These are phyloP conservation scores for Sminthopsis crassicaudata DNA, from an alignment of 2,113 vertebrate species.

Conservation along the genomic window DNA sequence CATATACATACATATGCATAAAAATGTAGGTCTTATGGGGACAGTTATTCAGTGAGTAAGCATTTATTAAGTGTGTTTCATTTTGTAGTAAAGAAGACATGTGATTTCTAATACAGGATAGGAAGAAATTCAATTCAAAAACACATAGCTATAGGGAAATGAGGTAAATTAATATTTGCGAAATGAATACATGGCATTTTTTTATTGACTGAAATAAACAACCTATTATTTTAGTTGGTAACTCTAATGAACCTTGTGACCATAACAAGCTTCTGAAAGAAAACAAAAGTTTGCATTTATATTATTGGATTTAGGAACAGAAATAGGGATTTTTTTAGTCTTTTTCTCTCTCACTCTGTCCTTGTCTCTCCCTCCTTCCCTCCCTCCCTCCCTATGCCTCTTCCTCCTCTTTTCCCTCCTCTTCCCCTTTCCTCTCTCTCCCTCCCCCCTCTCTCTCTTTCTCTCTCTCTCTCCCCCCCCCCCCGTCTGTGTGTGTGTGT, in stretches of 20 bases:
- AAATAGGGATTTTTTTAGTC: neutral
- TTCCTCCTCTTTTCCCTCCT: too few species aligned
- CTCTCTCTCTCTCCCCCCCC: too few species aligned
- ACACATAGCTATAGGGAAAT: neutral
- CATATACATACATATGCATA: neutral
- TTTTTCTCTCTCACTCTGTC: neutral
- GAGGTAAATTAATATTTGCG: neutral
- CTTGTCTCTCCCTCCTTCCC: too few species aligned
- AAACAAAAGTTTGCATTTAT: neutral
- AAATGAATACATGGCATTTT: neutral
- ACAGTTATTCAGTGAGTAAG: neutral
- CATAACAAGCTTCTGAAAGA: neutral
- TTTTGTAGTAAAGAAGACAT: neutral
- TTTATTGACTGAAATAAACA: neutral
- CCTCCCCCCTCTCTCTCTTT: too few species aligned
- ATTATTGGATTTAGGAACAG: neutral
- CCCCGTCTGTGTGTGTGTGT: too few species aligned
- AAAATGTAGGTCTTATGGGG: neutral
- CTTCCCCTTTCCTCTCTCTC: too few species aligned
- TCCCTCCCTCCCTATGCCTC: too few species aligned
- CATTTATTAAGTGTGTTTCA: neutral
- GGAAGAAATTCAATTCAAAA: neutral
- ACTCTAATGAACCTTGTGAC: neutral
- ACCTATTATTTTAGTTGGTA: neutral
- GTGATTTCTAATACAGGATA: neutral